Evolutionary conservation across 1,140 invertebrate species (phyloP).

Genomic region (Anoplolepis gracilipes): DNA sequence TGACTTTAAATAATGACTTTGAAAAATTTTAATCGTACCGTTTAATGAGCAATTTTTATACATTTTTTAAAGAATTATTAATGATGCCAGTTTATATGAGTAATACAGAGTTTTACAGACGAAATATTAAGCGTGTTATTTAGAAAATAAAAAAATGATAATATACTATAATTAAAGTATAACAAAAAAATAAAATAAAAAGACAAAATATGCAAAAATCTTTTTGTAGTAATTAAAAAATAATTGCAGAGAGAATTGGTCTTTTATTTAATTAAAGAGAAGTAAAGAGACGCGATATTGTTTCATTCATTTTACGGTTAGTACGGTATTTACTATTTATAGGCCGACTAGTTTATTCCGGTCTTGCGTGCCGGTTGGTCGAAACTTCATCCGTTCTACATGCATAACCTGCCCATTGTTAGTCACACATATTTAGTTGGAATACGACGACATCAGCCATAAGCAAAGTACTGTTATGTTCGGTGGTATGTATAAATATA

Average conservation of each 20-base stretch:
- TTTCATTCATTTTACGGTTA: neutral
- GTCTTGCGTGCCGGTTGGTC: neutral
- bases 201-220: neutral
- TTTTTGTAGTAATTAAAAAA: neutral
- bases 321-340: neutral
- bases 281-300: neutral
- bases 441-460: constrained; percentile 59
- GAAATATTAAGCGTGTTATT: neutral
- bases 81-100: neutral
- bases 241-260: neutral
- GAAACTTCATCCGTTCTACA: constrained; percentile 41
- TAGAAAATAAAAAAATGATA: neutral
- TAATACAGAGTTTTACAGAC: neutral
- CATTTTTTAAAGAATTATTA: neutral
- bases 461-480: constrained; percentile 70
- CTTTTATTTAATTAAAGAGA: neutral
- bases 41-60: neutral
- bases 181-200: neutral
- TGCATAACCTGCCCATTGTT: constrained; percentile 69
- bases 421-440: constrained; percentile 69
- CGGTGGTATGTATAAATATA: constrained; percentile 27
- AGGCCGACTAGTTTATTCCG: neutral
- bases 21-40: neutral
- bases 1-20: neutral
- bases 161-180: neutral